Conservation (phyloP, 2,113 vertebrate species). For the Motacilla alba region DNA sequence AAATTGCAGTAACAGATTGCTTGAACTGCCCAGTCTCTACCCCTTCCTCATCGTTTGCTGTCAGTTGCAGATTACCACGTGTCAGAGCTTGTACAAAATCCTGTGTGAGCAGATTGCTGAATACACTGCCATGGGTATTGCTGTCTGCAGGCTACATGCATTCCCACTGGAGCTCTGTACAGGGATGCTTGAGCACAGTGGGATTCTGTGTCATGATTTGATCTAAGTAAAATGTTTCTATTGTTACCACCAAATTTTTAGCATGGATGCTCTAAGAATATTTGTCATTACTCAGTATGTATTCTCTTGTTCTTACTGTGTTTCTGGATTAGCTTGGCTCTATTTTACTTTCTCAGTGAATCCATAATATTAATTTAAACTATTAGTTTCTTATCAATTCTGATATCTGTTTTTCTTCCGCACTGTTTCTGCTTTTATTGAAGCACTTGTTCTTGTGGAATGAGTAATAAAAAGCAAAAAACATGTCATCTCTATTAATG, state of each 20-base stretch:
- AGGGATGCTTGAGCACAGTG: neutral
- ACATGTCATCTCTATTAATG: neutral
- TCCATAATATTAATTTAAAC: conserved; percentile 11
- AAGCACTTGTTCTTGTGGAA: neutral
- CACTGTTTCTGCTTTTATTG: neutral
- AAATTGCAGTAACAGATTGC: neutral
- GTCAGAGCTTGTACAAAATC: neutral
- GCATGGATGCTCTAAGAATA: neutral
- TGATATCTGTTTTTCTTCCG: neutral
- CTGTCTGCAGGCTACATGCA: neutral
- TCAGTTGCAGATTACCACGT: neutral
- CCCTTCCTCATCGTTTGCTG: neutral
- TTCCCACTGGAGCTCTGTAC: neutral
- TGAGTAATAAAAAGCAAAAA: neutral
- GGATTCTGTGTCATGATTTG: neutral
- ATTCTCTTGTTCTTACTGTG: neutral
- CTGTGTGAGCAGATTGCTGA: neutral
- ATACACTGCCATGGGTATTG: neutral
- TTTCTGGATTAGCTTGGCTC: neutral
- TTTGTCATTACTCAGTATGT: neutral
- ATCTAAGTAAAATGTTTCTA: neutral
- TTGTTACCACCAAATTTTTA: neutral
- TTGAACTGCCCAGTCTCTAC: neutral
- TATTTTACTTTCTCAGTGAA: neutral
- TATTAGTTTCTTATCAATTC: neutral